Conservation (phyloP, 2,888 invertebrate species). For the Danaus chrysippus region DNA sequence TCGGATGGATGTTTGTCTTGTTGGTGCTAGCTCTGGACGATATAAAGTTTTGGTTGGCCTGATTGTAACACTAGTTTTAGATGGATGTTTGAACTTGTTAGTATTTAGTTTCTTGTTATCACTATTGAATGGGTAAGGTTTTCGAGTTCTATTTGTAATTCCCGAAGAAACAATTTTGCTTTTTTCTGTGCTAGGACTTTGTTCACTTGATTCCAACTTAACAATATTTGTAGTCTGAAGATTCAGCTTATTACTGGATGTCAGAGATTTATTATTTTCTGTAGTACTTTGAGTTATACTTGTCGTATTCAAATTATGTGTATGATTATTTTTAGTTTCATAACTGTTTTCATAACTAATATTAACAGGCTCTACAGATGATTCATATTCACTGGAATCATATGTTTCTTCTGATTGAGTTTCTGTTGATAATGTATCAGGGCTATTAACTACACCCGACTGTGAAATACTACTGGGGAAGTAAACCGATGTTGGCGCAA, state of each 20-base stretch:
- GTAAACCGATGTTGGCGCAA: constrained; percentile 57
- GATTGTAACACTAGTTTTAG: constrained; percentile 49
- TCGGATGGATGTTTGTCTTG: constrained; percentile 51
- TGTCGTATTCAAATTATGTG: constrained; percentile 29
- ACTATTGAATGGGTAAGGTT: constrained; percentile 59
- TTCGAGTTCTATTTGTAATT: constrained; percentile 60
- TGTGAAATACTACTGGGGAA: constrained; percentile 48
- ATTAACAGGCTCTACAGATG: constrained; percentile 51
- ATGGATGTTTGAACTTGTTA: constrained; percentile 50
- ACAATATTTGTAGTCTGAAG: background rate
- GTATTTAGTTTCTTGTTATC: constrained; percentile 55
- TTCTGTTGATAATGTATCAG: constrained; percentile 45
- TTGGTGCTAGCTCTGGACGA: constrained; percentile 59
- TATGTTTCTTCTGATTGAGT: constrained; percentile 41
- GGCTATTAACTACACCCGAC: constrained; percentile 40
- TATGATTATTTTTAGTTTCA: constrained; percentile 43
- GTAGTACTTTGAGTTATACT: constrained; percentile 32
- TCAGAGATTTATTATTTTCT: constrained; percentile 34
- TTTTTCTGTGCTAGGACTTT: constrained; percentile 52
- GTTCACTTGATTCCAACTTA: constrained; percentile 48
- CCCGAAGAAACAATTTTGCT: constrained; percentile 50
- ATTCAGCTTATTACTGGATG: background rate
- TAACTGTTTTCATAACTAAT: constrained; percentile 43
- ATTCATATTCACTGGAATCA: constrained; percentile 51
- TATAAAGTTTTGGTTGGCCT: constrained; percentile 57